These are phyloP conservation scores for Cochlearius cochlearius DNA, from an alignment of 2,113 vertebrate species.

Conservation along the genomic window DNA sequence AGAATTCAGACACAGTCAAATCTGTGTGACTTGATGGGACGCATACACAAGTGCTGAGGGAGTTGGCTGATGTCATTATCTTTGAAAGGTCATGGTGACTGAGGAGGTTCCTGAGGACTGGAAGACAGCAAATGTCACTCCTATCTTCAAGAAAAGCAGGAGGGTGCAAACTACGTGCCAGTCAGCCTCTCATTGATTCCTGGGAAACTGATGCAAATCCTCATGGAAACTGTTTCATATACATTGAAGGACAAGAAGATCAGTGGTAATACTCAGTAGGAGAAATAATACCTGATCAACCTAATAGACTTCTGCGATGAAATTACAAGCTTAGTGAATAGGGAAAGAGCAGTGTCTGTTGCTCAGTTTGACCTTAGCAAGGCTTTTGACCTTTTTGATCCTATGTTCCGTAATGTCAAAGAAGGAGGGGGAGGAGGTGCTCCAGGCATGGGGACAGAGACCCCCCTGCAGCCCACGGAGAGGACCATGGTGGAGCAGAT, in stretches of 20 bases:
- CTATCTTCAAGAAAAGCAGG: not conserved
- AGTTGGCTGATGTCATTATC: not conserved
- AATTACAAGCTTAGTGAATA: not conserved
- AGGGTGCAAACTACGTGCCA: not conserved
- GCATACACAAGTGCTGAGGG: not conserved
- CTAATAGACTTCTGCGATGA: not conserved
- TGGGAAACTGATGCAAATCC: not conserved
- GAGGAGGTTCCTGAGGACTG: not conserved
- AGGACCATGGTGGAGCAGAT: not conserved
- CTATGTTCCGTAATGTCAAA: not conserved
- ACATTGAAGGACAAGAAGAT: not conserved
- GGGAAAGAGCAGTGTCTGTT: not conserved
- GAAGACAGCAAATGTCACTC: not conserved
- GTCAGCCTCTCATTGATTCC: not conserved
- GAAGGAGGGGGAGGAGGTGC: not conserved
- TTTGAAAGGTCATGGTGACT: not conserved
- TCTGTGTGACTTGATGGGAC: not conserved
- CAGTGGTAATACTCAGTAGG: not conserved
- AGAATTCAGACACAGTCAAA: not conserved
- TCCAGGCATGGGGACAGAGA: not conserved
- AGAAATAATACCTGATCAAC: not conserved
- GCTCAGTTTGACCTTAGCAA: not conserved
- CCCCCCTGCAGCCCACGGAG: not conserved
- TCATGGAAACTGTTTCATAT: not conserved
- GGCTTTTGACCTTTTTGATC: not conserved